Base-by-base conservation (phyloP, 2,888 invertebrate species). In the Troides aeacus region DNA sequence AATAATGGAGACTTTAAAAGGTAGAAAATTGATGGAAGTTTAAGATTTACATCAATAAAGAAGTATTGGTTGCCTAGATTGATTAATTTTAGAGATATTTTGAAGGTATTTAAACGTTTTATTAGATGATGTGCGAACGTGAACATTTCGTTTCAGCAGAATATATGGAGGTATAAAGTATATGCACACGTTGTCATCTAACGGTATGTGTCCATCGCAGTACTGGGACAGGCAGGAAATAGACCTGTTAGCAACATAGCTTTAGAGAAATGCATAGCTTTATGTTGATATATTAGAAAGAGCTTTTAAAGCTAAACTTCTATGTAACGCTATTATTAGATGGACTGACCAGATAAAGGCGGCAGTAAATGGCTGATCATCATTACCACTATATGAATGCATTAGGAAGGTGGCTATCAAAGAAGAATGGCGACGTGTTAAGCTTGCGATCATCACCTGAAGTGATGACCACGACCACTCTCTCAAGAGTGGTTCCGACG, bases 201-300 rank as follows among this genome's bases (percentile, higher is more conserved):
- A 36, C 30, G 36, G 59, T 23, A 18, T 21, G 8, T 10, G 23
- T 23, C 24, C 17, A 58, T 58, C 17, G 24, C 24, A 21, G 10
- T 62, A 21, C 39, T 12, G 18, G n/a, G 53, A 53, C 46, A 53
- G n/a, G 53, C 21, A 53, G 53, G 30, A 62, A 56, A 66, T 61
- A 61, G 21, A 30, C 61, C 61, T 36, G 36, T 62, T 56, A n/a
- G 57, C 39, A 61, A 21, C 36, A 62, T 53, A n/a, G 0, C 18
- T 39, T 62, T 6, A 15, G 39, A 18, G 62, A 62, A 62, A 8
- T 30, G 30, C 3, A 30, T 30, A 30, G 30, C 30, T 30, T 36
- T 61, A 67, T 62, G 15, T 56, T 24, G 57, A 23, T 56, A 15
- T 39, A 67, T 57, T 39, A 59, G 24, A 67, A 62, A 67, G 42